These are phyloP conservation scores for Branchellion lobata DNA, from an alignment of 2,888 invertebrate species.

Conservation along the genomic window DNA sequence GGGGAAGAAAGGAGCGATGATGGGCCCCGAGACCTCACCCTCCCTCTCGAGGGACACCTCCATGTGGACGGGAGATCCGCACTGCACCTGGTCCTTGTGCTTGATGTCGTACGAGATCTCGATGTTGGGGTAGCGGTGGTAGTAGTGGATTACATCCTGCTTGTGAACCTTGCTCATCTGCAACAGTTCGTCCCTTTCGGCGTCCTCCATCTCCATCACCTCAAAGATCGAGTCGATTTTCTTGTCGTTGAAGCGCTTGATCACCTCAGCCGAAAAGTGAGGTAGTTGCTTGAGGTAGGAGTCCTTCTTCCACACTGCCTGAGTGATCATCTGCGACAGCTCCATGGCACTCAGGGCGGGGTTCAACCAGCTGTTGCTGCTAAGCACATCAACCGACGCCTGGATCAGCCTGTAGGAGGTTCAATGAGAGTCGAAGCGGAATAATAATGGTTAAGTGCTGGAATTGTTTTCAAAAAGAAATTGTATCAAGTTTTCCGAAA, in stretches of 20 bases:
- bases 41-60: constrained; percentile 89
- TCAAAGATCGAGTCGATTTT: constrained; percentile 89
- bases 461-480: too few species aligned
- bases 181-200: constrained; percentile 75
- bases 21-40: constrained; percentile 92
- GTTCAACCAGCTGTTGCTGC: constrained; percentile 94
- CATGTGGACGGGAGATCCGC: constrained; percentile 72
- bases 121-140: constrained; percentile 97
- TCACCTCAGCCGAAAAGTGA: constrained; percentile 83
- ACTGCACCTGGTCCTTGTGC: constrained; percentile 73
- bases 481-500: too few species aligned
- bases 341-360: constrained; percentile 99
- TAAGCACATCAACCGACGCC: constrained; percentile 88
- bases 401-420: constrained; percentile 58
- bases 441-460: not conserved
- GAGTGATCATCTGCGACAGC: constrained; percentile 97
- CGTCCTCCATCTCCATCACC: constrained; percentile 90
- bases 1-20: constrained; percentile 96
- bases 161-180: constrained; percentile 77
- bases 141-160: constrained; percentile 97
- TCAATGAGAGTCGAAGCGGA: constrained; percentile 57
- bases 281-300: constrained; percentile 94
- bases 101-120: constrained; percentile 88
- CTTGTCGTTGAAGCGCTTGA: constrained; percentile 87
- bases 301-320: constrained; percentile 99